phyloP scores from a whole-genome alignment of 2,113 vertebrate species.

The Callionymus lyra region DNA sequence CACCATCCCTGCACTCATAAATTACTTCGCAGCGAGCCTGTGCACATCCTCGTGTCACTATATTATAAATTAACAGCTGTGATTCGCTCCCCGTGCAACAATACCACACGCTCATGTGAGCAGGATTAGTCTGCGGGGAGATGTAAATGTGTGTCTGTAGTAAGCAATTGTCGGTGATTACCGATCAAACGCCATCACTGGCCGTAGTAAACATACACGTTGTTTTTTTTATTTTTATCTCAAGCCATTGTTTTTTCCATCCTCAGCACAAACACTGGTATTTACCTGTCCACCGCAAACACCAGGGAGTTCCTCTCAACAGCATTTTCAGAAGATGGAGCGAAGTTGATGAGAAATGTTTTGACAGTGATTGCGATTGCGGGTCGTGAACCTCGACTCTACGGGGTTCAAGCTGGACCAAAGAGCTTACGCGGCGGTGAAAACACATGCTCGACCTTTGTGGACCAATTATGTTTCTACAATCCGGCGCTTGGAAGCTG shows the following conservation, averaged over 20 bases:
- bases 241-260: constrained; percentile 3
- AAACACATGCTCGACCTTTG: too few species aligned
- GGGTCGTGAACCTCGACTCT: constrained; percentile 1
- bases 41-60: constrained; percentile 29
- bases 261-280: background rate
- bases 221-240: too few species aligned
- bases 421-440: too few species aligned
- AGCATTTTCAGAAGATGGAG: constrained; percentile 21
- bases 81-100: constrained; percentile 11
- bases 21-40: constrained; percentile 44
- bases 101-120: background rate
- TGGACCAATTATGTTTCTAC: background rate
- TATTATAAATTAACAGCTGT: constrained; percentile 48
- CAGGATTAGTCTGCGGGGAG: constrained; percentile 1
- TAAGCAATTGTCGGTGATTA: constrained; percentile 26
- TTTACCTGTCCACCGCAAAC: constrained; percentile 1
- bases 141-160: constrained; percentile 7
- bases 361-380: constrained; percentile 36
- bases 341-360: constrained; percentile 45
- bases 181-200: constrained; percentile 27
- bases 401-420: too few species aligned
- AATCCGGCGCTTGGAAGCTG: background rate
- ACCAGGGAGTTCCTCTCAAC: constrained; percentile 12
- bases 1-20: constrained; percentile 28
- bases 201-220: constrained; percentile 14